Conservation (phyloP, 1,140 invertebrate genomes). For the Dendrolimus kikuchii region DNA sequence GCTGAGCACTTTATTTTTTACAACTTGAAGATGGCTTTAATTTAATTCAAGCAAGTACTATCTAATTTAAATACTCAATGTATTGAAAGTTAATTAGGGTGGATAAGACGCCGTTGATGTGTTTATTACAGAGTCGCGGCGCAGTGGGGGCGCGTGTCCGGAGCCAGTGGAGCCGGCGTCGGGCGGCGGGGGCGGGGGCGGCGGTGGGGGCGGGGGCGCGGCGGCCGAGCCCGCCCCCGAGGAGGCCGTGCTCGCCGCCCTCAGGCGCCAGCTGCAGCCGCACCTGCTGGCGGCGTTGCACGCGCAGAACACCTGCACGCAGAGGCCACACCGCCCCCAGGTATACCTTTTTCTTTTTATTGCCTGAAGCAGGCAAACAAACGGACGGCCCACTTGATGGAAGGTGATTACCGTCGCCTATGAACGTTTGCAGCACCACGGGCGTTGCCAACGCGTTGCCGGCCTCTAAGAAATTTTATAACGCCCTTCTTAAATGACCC, state of each 20-base stretch:
- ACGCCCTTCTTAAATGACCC: no score
- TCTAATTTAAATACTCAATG: no score
- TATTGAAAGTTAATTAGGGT: background rate
- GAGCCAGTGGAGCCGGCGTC: constrained; percentile 12
- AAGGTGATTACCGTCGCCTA: no score
- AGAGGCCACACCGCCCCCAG: constrained; percentile 20
- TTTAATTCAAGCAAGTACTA: no score
- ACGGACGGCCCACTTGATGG: no score
- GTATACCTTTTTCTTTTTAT: no score
- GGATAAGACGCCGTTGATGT: background rate
- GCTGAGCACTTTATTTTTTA: no score
- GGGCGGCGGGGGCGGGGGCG: constrained; percentile 50
- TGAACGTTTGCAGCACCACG: no score
- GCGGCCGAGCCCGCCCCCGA: constrained; percentile 35
- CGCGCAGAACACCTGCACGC: constrained; percentile 41
- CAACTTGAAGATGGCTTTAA: no score
- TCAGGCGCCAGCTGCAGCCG: constrained; percentile 77
- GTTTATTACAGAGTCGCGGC: constrained; percentile 31
- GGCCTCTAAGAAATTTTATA: no score
- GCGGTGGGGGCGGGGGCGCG: constrained; percentile 43
- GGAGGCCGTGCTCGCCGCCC: constrained; percentile 77
- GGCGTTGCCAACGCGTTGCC: no score
- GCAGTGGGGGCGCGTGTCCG: constrained; percentile 14
- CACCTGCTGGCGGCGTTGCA: constrained; percentile 76
- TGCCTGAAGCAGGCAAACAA: no score